A percentile compares a stretch with the other conserved stretches of the same genome.
These are phyloP conservation scores for Pandemis cinnamomeana DNA, from an alignment of 2,888 invertebrate species.

Conservation along the genomic window DNA sequence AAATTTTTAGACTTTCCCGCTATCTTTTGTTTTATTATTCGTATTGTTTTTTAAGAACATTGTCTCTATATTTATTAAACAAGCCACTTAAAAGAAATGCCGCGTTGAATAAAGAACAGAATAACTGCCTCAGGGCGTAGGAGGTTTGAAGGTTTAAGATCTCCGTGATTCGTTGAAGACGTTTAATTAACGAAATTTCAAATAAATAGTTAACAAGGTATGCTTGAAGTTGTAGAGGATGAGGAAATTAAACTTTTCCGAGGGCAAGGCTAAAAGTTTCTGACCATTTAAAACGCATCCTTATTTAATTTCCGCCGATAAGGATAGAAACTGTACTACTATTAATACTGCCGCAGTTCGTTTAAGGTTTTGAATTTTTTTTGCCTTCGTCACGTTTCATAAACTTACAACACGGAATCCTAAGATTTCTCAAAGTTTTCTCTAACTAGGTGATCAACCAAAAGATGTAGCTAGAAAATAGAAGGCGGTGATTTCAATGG, in stretches of 20 bases:
- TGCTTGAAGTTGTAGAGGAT: background rate
- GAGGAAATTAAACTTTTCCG: background rate
- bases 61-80: background rate
- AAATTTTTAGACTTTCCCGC: background rate
- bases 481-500: too few species aligned
- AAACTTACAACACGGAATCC: too few species aligned
- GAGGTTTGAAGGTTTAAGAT: background rate
- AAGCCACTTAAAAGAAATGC: background rate
- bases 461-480: background rate
- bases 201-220: conserved; percentile 5
- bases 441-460: too few species aligned
- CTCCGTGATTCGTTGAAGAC: background rate
- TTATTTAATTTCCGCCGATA: background rate
- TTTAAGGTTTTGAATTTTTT: too few species aligned
- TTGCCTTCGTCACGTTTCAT: too few species aligned
- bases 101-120: conserved; percentile 9
- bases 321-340: background rate
- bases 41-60: conserved; percentile 6
- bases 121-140: background rate
- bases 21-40: conserved; percentile 5
- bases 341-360: too few species aligned
- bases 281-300: background rate
- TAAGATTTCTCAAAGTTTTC: too few species aligned
- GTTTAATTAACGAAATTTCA: background rate
- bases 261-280: background rate